Evolutionary conservation across 2,113 vertebrate genomes (phyloP).

Genomic region (Scortum barcoo): DNA sequence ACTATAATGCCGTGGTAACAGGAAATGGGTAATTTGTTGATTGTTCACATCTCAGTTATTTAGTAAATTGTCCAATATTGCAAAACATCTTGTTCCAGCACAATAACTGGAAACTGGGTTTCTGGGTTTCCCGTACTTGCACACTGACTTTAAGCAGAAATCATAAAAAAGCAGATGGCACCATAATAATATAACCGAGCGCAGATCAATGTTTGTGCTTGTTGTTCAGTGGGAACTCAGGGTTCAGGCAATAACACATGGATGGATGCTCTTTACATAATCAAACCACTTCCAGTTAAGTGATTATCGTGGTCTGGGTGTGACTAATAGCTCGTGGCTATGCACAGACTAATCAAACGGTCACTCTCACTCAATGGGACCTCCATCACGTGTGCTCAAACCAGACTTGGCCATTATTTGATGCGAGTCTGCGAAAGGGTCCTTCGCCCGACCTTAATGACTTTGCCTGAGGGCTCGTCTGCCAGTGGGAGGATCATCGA

Average conservation of each 20-base stretch:
- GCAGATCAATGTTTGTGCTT: slow-evolving; percentile 14
- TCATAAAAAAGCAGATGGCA: not conserved
- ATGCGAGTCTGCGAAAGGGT: slow-evolving; percentile 38
- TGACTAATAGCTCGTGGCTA: slow-evolving; percentile 30
- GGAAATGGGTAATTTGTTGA: not conserved
- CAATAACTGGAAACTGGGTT: not conserved
- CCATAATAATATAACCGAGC: not conserved
- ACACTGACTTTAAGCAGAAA: slow-evolving; percentile 6
- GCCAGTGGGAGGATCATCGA: not conserved
- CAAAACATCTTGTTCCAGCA: not conserved
- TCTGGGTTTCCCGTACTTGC: not conserved
- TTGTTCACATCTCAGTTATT: not conserved
- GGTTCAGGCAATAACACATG: slow-evolving; percentile 14
- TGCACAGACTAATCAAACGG: slow-evolving; percentile 18
- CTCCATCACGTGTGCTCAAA: slow-evolving; percentile 23
- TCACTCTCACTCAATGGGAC: slow-evolving; percentile 28
- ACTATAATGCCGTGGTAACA: not conserved
- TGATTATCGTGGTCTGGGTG: slow-evolving; percentile 30
- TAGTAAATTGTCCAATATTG: not conserved
- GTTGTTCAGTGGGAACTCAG: slow-evolving; percentile 11
- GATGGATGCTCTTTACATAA: slow-evolving; percentile 49
- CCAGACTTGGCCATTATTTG: slow-evolving; percentile 32
- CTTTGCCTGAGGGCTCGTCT: slow-evolving; percentile 64
- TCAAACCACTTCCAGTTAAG: slow-evolving; percentile 41
- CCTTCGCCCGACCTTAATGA: slow-evolving; percentile 52